Conservation (phyloP, 2,797 vertebrate species). For the Myoxocephalus aenaeus region DNA sequence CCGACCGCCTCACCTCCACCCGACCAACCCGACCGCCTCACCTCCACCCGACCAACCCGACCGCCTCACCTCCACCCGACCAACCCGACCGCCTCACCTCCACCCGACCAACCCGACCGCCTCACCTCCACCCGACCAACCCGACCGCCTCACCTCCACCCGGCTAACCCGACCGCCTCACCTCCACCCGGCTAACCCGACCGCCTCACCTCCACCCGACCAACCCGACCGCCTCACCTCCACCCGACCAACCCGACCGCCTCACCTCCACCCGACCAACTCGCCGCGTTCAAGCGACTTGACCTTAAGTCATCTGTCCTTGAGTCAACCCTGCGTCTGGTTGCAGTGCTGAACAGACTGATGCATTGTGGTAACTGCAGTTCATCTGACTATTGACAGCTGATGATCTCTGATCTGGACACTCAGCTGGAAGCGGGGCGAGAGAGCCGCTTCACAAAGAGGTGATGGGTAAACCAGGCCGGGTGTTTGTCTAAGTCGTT, state of each 20-base stretch:
- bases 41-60: too few species aligned
- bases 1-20: too few species aligned
- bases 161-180: too few species aligned
- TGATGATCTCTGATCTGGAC: slow-evolving; percentile 1
- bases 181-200: not conserved
- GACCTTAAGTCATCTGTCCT: not conserved
- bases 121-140: not conserved
- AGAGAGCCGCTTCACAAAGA: slow-evolving; percentile 65
- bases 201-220: too few species aligned
- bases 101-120: too few species aligned
- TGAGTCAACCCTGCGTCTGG: not conserved
- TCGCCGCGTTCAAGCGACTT: not conserved
- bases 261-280: not conserved
- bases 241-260: too few species aligned
- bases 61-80: too few species aligned
- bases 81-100: not conserved
- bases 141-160: not conserved
- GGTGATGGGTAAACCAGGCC: slow-evolving; percentile 69
- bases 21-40: not conserved
- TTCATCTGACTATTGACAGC: not conserved
- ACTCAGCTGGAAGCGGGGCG: not conserved
- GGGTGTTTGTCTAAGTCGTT: slow-evolving; percentile 53
- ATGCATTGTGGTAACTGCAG: slow-evolving; percentile 10
- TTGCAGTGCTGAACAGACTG: not conserved
- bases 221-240: too few species aligned